Conservation (phyloP, 2,113 vertebrate genomes). For the Tangachromis dhanisi region DNA sequence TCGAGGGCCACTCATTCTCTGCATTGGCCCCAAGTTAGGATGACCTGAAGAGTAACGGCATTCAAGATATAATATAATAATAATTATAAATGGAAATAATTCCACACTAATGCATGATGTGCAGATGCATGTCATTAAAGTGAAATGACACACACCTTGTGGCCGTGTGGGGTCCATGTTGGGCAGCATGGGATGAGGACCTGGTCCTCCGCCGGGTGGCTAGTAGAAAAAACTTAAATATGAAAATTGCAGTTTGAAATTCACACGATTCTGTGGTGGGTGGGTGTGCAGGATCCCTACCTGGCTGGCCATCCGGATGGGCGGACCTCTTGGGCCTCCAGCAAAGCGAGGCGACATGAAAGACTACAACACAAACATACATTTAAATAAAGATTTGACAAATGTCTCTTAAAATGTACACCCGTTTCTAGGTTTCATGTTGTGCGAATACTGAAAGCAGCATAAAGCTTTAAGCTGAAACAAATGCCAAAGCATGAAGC, state of each 20-base stretch:
- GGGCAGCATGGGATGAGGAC: constrained; percentile 94
- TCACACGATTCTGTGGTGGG: neutral
- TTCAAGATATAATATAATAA: neutral
- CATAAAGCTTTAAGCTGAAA: constrained; percentile 43
- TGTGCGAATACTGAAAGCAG: neutral
- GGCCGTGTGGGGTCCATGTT: constrained; percentile 97
- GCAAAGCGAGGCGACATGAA: constrained; percentile 98
- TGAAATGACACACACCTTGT: constrained; percentile 78
- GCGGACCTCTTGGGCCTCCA: constrained; percentile 90
- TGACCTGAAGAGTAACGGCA: constrained; percentile 70
- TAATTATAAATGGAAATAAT: neutral
- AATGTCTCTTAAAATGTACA: neutral
- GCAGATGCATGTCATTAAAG: neutral
- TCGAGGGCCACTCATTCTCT: constrained; percentile 96
- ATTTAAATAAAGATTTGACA: neutral
- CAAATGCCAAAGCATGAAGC: constrained; percentile 58
- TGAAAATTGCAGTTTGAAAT: neutral
- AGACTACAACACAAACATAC: constrained; percentile 78
- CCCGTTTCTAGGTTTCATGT: neutral
- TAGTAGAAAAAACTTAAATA: constrained; percentile 30
- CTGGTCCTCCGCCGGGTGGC: constrained; percentile 93
- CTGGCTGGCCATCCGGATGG: constrained; percentile 97
- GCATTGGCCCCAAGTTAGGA: constrained; percentile 95
- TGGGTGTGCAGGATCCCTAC: constrained; percentile 56
- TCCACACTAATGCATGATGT: neutral